Percentiles rank a stretch among this genome's conserved stretches.
Evolutionary conservation across 2,113 vertebrate species (phyloP).

Genomic region (Callaeas wilsoni): DNA sequence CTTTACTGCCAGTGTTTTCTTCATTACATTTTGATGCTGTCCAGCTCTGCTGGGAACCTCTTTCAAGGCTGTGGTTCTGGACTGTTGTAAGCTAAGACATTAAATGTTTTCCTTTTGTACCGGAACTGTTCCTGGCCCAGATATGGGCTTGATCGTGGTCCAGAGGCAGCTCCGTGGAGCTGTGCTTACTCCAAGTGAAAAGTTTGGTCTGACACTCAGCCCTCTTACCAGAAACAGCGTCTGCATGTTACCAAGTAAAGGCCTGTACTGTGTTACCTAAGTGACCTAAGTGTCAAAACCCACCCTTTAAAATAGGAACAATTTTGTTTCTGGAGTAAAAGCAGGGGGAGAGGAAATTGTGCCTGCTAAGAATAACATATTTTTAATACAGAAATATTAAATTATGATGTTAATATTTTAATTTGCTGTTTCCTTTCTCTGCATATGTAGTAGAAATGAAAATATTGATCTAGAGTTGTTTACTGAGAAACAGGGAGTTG

Average conservation of each 20-base stretch:
- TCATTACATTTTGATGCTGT: neutral
- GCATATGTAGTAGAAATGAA: neutral
- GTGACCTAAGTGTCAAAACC: neutral
- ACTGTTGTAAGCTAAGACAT: neutral
- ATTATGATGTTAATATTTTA: neutral
- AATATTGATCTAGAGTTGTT: neutral
- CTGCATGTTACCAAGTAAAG: neutral
- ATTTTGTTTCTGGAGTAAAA: neutral
- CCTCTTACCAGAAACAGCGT: neutral
- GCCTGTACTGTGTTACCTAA: neutral
- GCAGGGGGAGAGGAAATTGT: neutral
- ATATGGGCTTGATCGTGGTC: neutral
- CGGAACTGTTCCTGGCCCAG: neutral
- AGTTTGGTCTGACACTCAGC: neutral
- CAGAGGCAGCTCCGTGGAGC: neutral
- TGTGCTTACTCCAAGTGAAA: neutral
- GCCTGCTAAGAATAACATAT: neutral
- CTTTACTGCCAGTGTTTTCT: neutral
- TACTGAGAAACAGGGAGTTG: neutral
- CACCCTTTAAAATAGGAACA: neutral
- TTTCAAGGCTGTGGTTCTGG: neutral
- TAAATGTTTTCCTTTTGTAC: neutral
- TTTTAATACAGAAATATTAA: neutral
- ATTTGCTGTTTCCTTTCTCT: neutral
- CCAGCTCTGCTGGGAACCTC: neutral